Conservation (phyloP, 2,113 vertebrate genomes). For the Amblyopsis rosae region DNA sequence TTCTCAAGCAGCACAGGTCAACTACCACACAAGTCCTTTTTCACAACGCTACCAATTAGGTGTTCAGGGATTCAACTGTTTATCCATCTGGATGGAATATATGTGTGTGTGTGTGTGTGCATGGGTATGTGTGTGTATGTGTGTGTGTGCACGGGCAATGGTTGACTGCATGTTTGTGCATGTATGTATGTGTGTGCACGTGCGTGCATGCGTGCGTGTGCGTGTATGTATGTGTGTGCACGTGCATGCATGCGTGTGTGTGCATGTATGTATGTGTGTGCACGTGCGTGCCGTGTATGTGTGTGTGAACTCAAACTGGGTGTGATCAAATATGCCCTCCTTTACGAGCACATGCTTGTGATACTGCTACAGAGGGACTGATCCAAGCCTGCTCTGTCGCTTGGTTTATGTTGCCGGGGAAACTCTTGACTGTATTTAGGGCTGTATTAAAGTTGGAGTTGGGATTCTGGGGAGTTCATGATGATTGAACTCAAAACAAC, state of each 20-base stretch:
- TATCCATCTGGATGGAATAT: slow-evolving; percentile 45
- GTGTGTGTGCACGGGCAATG: background rate
- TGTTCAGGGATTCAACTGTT: slow-evolving; percentile 30
- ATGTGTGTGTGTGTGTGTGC: slow-evolving; percentile 14
- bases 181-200: slow-evolving; percentile 1
- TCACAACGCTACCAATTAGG: slow-evolving; percentile 18
- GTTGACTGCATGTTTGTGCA: too few relatives aligned
- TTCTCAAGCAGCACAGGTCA: background rate
- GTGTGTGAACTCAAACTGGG: slow-evolving; percentile 36
- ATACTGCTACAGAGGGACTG: slow-evolving; percentile 4
- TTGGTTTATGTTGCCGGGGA: slow-evolving; percentile 2
- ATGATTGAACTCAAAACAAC: too few relatives aligned
- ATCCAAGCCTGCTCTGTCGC: background rate
- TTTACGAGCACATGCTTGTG: slow-evolving; percentile 14
- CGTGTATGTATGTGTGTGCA: slow-evolving; percentile 2
- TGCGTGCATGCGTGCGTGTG: too few relatives aligned
- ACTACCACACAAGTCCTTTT: slow-evolving; percentile 12
- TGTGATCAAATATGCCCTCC: slow-evolving; percentile 51
- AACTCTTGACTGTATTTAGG: slow-evolving; percentile 4
- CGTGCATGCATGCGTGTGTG: too few relatives aligned
- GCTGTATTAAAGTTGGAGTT: too few relatives aligned
- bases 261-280: background rate
- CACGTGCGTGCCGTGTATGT: background rate
- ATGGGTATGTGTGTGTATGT: slow-evolving; percentile 17
- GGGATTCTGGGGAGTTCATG: too few relatives aligned